Conservation (phyloP, 2,113 vertebrate species). For the Thalassoma bifasciatum region DNA sequence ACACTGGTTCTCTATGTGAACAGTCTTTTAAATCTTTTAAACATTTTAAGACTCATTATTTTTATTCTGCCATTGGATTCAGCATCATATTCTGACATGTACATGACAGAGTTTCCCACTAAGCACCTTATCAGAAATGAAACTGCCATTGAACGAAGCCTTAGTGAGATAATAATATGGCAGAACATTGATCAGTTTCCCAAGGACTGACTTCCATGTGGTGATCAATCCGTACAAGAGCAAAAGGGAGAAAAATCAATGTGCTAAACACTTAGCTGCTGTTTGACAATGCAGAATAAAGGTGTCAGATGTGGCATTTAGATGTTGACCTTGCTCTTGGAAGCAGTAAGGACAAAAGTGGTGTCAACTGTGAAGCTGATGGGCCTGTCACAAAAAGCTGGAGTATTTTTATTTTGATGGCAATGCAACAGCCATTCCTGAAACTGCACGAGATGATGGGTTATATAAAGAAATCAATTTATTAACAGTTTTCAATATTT, state of each 20-base stretch:
- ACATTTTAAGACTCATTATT: not conserved
- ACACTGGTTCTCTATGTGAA: no score
- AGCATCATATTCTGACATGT: slow-evolving; percentile 21
- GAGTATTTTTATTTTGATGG: slow-evolving; percentile 4
- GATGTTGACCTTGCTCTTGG: slow-evolving; percentile 54
- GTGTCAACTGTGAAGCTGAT: slow-evolving; percentile 20
- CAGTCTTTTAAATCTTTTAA: not conserved
- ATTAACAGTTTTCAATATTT: slow-evolving; percentile 11
- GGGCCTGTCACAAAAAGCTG: slow-evolving; percentile 22
- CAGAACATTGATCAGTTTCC: slow-evolving; percentile 56
- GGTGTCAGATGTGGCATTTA: slow-evolving; percentile 61
- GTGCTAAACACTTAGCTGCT: slow-evolving; percentile 54
- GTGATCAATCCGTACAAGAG: slow-evolving; percentile 53
- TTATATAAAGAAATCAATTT: not conserved
- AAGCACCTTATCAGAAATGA: slow-evolving; percentile 20
- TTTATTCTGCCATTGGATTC: not conserved
- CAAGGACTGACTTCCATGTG: slow-evolving; percentile 46
- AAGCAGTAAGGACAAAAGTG: slow-evolving; percentile 38
- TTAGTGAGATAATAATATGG: slow-evolving; percentile 51
- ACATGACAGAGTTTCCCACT: slow-evolving; percentile 26
- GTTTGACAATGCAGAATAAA: slow-evolving; percentile 60
- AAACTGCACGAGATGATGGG: not conserved
- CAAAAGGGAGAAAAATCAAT: slow-evolving; percentile 61
- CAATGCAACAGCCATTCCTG: not conserved
- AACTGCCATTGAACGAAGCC: slow-evolving; percentile 60